phyloP scores from a whole-genome alignment of 2,797 vertebrate species.

The Acanthis flammea region DNA sequence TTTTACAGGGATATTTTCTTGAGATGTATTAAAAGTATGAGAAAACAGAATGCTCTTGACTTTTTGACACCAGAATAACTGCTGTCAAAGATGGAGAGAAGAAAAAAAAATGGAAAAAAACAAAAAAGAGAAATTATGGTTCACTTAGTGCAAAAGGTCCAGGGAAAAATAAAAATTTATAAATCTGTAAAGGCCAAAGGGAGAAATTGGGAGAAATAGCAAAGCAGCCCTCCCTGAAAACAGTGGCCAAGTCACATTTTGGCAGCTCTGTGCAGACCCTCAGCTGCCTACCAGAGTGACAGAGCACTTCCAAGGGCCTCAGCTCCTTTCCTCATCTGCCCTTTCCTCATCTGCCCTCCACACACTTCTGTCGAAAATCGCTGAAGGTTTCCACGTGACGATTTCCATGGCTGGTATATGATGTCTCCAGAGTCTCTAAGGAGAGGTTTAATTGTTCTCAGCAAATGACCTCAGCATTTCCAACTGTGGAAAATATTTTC shows the following conservation, averaged over 20 bases:
- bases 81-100: not conserved
- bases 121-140: not conserved
- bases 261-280: not conserved
- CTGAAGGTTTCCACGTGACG: not conserved
- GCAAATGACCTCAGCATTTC: not conserved
- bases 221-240: not conserved
- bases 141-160: not conserved
- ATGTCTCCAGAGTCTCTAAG: not conserved
- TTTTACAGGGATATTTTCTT: not conserved
- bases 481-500: not conserved
- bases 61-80: not conserved
- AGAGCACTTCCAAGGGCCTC: not conserved
- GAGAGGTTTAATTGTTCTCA: not conserved
- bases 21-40: not conserved
- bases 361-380: not conserved
- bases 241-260: not conserved
- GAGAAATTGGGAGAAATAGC: not conserved
- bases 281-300: not conserved
- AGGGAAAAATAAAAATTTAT: not conserved
- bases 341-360: not conserved
- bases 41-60: not conserved
- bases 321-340: not conserved
- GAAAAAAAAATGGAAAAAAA: rapidly evolving
- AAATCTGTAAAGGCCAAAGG: not conserved
- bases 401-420: not conserved